phyloP scores from a whole-genome alignment of 2,888 invertebrate genomes.

The Zeuzera pyrina region DNA sequence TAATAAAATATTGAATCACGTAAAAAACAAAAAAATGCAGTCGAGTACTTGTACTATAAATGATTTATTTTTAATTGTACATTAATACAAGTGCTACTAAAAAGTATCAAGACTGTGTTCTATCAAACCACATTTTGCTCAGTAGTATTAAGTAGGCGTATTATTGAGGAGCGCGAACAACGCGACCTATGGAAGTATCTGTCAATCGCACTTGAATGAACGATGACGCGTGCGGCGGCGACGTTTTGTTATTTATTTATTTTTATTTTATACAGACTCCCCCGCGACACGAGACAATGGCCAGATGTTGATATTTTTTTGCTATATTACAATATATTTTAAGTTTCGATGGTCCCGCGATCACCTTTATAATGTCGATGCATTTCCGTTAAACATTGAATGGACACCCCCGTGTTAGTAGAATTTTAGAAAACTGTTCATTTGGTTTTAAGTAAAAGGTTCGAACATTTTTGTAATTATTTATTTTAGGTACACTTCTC shows the following conservation, averaged over 20 bases:
- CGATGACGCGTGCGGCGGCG: slow-evolving; percentile 69
- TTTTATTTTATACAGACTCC: slow-evolving; percentile 51
- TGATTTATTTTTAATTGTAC: no score
- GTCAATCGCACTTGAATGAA: slow-evolving; percentile 70
- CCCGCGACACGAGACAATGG: slow-evolving; percentile 61
- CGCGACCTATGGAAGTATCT: slow-evolving; percentile 56
- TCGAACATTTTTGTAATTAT: no score
- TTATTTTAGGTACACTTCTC: no score
- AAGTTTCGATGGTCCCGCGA: slow-evolving; percentile 34
- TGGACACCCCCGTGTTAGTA: no score
- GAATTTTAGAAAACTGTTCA: no score
- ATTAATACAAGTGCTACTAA: no score
- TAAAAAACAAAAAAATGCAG: no score
- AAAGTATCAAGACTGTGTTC: slow-evolving; percentile 31
- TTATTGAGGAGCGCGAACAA: slow-evolving; percentile 46
- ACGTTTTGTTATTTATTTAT: slow-evolving; percentile 65
- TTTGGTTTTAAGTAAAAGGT: no score
- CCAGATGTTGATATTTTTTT: slow-evolving; percentile 70
- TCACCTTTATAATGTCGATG: slow-evolving; percentile 41
- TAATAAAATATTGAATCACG: no score
- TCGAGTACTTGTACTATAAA: no score
- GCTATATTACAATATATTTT: slow-evolving; percentile 64
- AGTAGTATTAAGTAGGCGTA: slow-evolving; percentile 64
- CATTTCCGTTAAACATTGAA: slow-evolving; percentile 46
- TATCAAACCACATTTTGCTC: slow-evolving; percentile 23